These are phyloP conservation scores for Neoascia interrupta DNA, from an alignment of 2,888 invertebrate species.

Conservation along the genomic window DNA sequence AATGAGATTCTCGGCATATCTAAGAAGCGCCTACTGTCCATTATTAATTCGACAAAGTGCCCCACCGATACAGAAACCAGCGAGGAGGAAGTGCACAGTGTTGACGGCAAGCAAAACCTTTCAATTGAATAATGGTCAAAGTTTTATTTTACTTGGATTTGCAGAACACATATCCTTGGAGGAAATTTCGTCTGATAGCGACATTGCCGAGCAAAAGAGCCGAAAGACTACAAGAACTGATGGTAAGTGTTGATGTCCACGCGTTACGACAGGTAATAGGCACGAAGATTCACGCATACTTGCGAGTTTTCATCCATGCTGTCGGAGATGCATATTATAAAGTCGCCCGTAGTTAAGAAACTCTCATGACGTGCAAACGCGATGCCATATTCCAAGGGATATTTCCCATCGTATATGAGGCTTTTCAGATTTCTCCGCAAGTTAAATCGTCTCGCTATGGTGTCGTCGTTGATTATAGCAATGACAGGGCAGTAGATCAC, in stretches of 20 bases:
- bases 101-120: conserved; percentile 73
- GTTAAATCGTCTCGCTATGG: conserved; percentile 73
- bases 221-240: conserved; percentile 67
- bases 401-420: conserved; percentile 72
- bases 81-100: conserved; percentile 77
- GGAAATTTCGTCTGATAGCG: conserved; percentile 82
- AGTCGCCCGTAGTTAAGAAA: conserved; percentile 76
- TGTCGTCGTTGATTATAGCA: conserved; percentile 67
- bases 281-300: conserved; percentile 75
- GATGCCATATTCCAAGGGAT: conserved; percentile 74
- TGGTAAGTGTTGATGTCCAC: conserved; percentile 12
- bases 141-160: conserved; percentile 19
- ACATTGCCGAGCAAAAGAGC: conserved; percentile 72
- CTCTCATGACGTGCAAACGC: conserved; percentile 73
- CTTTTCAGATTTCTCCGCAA: conserved; percentile 75
- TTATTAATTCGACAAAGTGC: conserved; percentile 79
- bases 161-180: conserved; percentile 83
- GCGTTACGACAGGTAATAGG: conserved; percentile 75
- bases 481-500: conserved; percentile 79
- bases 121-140: not conserved
- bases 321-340: conserved; percentile 75
- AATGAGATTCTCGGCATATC: conserved; percentile 84
- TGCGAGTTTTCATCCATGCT: conserved; percentile 72
- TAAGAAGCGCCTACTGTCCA: conserved; percentile 82
- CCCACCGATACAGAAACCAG: conserved; percentile 79